Conservation (phyloP, 2,888 invertebrate species). For the Laspeyria flexula region DNA sequence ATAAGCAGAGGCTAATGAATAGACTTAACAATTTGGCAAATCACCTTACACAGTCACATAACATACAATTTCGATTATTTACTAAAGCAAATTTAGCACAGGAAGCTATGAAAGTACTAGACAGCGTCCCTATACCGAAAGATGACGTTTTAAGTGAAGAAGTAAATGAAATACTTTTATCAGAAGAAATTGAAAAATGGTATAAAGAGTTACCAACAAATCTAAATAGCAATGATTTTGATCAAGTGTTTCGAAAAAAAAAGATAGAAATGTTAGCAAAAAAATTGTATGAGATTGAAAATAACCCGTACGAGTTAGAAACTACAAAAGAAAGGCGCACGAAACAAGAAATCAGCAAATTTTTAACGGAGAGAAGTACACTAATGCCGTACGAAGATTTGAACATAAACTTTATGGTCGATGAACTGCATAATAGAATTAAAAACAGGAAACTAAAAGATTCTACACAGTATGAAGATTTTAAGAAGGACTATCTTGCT, state of each 20-base stretch:
- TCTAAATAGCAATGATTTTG: constrained; percentile 34
- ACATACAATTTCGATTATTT: constrained; percentile 44
- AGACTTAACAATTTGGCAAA: constrained; percentile 48
- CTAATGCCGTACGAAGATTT: constrained; percentile 43
- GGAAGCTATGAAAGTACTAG: constrained; percentile 49
- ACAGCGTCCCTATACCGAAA: constrained; percentile 55
- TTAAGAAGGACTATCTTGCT: constrained; percentile 40
- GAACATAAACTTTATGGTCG: constrained; percentile 54
- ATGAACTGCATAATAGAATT: constrained; percentile 51
- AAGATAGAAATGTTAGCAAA: constrained; percentile 51
- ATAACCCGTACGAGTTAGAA: constrained; percentile 26
- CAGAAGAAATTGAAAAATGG: constrained; percentile 63
- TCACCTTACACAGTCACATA: constrained; percentile 41
- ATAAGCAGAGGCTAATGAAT: constrained; percentile 53
- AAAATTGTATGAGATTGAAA: constrained; percentile 52
- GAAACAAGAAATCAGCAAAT: constrained; percentile 52
- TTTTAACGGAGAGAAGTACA: constrained; percentile 46
- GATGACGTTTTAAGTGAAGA: constrained; percentile 54
- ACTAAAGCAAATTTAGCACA: constrained; percentile 35
- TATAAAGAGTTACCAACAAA: constrained; percentile 53
- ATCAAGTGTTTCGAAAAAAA: constrained; percentile 45
- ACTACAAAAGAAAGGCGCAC: constrained; percentile 40
- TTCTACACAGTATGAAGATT: constrained; percentile 33
- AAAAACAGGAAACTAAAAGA: constrained; percentile 37
- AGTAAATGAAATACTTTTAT: constrained; percentile 62